phyloP scores from a whole-genome alignment of 1,140 invertebrate genomes.

The Chironomus striatipennis region DNA sequence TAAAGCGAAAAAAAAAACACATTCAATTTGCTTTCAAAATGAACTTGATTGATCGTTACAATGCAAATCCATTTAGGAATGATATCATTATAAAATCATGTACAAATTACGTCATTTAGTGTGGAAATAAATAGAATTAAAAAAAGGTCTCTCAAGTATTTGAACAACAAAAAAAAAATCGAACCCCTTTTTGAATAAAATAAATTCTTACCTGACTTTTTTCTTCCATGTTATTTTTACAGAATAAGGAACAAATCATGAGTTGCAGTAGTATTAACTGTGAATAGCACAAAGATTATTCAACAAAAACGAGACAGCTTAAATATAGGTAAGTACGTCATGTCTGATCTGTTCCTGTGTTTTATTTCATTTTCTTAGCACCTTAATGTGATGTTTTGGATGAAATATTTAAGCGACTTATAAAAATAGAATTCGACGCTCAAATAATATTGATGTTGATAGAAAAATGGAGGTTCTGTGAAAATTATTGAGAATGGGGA shows the following conservation, averaged over 20 bases:
- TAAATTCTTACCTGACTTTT: neutral
- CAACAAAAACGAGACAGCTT: neutral
- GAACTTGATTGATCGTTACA: neutral
- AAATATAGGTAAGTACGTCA: neutral
- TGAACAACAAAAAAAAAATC: neutral
- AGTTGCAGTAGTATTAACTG: neutral
- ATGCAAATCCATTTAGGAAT: neutral
- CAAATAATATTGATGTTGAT: too few relatives aligned
- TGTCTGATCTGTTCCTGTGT: too few relatives aligned
- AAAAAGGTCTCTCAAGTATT: neutral
- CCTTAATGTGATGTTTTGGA: too few relatives aligned
- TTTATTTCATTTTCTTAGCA: too few relatives aligned
- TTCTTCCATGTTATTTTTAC: neutral
- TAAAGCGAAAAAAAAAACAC: too few relatives aligned
- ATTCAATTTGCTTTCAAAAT: too few relatives aligned
- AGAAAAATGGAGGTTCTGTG: too few relatives aligned
- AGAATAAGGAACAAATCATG: neutral
- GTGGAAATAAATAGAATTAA: too few relatives aligned
- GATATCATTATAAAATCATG: constrained; percentile 14
- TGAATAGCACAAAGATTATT: neutral
- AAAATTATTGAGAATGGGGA: too few relatives aligned
- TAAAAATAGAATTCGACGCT: too few relatives aligned
- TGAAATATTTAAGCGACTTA: too few relatives aligned
- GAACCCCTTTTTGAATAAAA: neutral
- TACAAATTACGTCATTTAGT: neutral